These are phyloP conservation scores for Rhamnusium bicolor DNA, from an alignment of 2,888 invertebrate genomes.

Conservation along the genomic window DNA sequence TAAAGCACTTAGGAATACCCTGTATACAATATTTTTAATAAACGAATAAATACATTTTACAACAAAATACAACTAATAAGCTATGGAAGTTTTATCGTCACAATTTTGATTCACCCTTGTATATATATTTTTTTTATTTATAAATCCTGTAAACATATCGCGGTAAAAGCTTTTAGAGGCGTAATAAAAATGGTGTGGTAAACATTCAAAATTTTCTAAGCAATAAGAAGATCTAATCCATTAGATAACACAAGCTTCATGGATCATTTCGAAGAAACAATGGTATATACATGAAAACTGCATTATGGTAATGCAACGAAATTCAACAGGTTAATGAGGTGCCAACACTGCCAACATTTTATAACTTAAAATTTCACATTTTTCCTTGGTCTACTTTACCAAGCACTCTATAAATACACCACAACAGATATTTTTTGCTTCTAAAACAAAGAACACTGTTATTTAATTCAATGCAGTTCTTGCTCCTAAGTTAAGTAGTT, in stretches of 20 bases:
- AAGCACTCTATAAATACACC: not conserved
- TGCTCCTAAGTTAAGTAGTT: too few species aligned
- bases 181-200: not conserved
- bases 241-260: constrained; percentile 12
- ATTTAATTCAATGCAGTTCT: too few species aligned
- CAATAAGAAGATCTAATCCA: constrained; percentile 10
- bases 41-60: too few species aligned
- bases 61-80: too few species aligned
- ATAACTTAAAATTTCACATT: too few species aligned
- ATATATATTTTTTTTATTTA: too few species aligned
- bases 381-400: not conserved
- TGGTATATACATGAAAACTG: not conserved
- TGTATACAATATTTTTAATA: too few species aligned
- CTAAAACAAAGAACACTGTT: too few species aligned
- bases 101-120: too few species aligned
- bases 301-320: not conserved
- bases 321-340: not conserved
- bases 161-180: not conserved
- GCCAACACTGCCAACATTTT: not conserved
- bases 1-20: too few species aligned
- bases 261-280: not conserved
- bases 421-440: too few species aligned
- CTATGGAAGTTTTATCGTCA: too few species aligned
- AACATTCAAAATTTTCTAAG: not conserved
- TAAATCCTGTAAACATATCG: not conserved